phyloP scores from a whole-genome alignment of 1,140 invertebrate genomes.

The Lutraria rhynchaena region DNA sequence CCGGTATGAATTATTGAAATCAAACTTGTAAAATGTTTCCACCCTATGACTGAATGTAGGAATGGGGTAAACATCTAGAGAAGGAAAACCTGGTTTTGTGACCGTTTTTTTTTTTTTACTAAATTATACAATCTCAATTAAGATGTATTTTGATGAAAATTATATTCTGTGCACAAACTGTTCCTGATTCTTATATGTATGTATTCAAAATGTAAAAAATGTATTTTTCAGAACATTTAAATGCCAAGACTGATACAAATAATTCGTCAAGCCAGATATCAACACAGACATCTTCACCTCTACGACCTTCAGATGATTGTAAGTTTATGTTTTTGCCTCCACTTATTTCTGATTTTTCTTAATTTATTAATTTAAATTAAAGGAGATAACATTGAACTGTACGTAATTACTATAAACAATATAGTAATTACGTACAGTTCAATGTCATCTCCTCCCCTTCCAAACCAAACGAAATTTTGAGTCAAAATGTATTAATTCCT shows the following conservation, averaged over 20 bases:
- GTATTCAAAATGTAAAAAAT: neutral
- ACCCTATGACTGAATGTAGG: too few relatives aligned
- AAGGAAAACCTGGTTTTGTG: too few relatives aligned
- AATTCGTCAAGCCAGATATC: neutral
- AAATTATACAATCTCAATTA: too few relatives aligned
- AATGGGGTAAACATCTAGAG: too few relatives aligned
- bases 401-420: neutral
- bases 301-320: constrained; percentile 10
- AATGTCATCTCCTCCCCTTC: neutral
- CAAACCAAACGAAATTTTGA: neutral
- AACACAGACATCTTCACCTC: neutral
- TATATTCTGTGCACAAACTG: too few relatives aligned
- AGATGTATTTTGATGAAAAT: too few relatives aligned
- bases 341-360: neutral
- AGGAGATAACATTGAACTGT: neutral
- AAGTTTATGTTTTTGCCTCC: neutral
- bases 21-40: too few relatives aligned
- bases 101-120: too few relatives aligned
- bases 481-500: neutral
- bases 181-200: too few relatives aligned
- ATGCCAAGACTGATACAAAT: neutral
- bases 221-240: constrained; percentile 6
- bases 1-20: too few relatives aligned
- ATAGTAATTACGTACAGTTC: neutral
- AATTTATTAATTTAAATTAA: neutral